phyloP scores from a whole-genome alignment of 1,140 invertebrate genomes.

The Metopolophium dirhodum region DNA sequence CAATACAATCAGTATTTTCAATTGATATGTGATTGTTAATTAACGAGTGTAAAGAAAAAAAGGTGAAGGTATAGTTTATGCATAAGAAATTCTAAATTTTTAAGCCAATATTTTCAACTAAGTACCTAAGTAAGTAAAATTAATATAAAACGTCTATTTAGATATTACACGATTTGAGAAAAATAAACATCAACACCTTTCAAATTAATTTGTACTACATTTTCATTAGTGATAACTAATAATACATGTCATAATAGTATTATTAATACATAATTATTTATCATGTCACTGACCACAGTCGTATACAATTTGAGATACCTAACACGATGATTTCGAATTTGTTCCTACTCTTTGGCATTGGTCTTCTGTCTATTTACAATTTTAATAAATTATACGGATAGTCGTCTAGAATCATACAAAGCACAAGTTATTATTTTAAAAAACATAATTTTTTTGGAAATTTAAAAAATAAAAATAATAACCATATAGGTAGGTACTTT shows the following conservation, averaged over 20 bases:
- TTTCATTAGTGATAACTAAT: background rate
- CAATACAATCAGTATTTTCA: background rate
- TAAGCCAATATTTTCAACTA: background rate
- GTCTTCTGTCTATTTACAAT: too few relatives aligned
- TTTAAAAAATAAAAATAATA: background rate
- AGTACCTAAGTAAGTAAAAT: background rate
- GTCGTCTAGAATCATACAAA: background rate
- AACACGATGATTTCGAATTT: background rate
- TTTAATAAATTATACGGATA: background rate
- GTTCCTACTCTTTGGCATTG: background rate
- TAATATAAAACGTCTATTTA: background rate
- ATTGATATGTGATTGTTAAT: constrained; percentile 10
- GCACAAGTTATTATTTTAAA: background rate
- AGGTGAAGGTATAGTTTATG: background rate
- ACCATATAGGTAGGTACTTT: background rate
- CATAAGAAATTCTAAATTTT: background rate
- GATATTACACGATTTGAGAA: background rate
- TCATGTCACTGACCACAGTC: background rate
- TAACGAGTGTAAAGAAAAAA: constrained; percentile 26
- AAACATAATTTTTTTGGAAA: background rate
- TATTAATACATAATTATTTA: background rate
- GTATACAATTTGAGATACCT: background rate
- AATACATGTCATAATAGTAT: background rate
- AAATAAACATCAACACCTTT: background rate
- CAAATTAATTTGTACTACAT: background rate